Conservation (phyloP, 2,888 invertebrate species). For the Amphipyra tragopoginis region DNA sequence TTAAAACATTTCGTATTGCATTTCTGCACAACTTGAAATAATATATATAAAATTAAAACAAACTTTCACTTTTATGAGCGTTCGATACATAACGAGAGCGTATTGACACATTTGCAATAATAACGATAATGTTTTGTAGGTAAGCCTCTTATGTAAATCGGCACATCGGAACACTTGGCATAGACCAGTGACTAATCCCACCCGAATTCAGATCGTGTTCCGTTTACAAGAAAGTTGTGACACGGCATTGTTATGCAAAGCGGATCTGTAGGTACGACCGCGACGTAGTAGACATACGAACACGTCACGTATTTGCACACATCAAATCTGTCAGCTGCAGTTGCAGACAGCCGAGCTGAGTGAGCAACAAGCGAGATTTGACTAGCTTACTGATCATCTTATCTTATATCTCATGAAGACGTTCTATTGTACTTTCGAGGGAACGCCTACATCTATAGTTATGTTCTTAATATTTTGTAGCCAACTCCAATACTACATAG, state of each 20-base stretch:
- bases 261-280: slow-evolving; percentile 63
- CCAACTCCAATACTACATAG: no score
- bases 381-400: slow-evolving; percentile 15
- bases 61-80: slow-evolving; percentile 63
- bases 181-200: slow-evolving; percentile 76
- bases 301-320: slow-evolving; percentile 17
- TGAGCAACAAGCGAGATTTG: slow-evolving; percentile 25
- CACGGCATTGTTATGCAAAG: slow-evolving; percentile 82
- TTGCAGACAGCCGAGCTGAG: slow-evolving; percentile 3
- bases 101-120: slow-evolving; percentile 66
- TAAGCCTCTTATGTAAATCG: slow-evolving; percentile 78
- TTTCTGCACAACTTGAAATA: slow-evolving; percentile 36
- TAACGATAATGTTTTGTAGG: slow-evolving; percentile 65
- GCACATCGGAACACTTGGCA: slow-evolving; percentile 67
- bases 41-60: slow-evolving; percentile 54
- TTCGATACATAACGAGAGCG: slow-evolving; percentile 8
- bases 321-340: slow-evolving; percentile 35
- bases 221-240: slow-evolving; percentile 76
- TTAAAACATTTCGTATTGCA: slow-evolving; percentile 26
- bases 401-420: neutral
- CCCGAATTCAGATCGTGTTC: slow-evolving; percentile 74
- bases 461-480: no score
- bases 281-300: slow-evolving; percentile 8
- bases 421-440: no score
- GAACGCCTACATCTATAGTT: no score